Percentiles rank a stretch among this genome's conserved stretches.
phyloP scores from a whole-genome alignment of 2,888 invertebrate genomes.

The Pseudococcus longispinus region DNA sequence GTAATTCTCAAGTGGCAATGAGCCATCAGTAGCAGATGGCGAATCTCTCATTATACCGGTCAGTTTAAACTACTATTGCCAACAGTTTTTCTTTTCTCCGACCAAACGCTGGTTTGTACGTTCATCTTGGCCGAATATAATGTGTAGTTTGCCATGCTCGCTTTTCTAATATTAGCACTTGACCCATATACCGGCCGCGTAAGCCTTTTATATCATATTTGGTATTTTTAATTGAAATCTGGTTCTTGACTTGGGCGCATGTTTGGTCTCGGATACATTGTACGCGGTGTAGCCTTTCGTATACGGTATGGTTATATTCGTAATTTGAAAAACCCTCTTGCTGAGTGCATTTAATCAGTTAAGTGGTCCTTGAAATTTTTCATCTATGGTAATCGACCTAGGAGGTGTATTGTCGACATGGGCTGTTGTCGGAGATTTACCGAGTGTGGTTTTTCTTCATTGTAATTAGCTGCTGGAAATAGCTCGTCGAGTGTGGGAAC shows the following conservation, averaged over 20 bases:
- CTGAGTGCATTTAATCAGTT: background rate
- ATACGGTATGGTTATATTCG: background rate
- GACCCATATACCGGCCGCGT: background rate
- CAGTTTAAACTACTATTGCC: conserved; percentile 39
- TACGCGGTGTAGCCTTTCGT: background rate
- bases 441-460: background rate
- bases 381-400: background rate
- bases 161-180: conserved; percentile 25
- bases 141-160: conserved; percentile 8
- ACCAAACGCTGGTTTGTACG: background rate
- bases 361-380: background rate
- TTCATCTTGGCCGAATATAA: conserved; percentile 33
- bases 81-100: conserved; percentile 21
- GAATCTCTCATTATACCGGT: conserved; percentile 43
- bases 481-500: background rate
- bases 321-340: background rate
- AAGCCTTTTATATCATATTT: background rate
- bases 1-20: conserved; percentile 41
- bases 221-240: conserved; percentile 11
- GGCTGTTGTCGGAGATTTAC: background rate
- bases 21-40: conserved; percentile 39
- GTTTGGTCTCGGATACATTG: background rate
- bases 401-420: background rate
- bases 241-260: background rate
- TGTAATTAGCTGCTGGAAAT: background rate